phyloP scores from a whole-genome alignment of 2,888 invertebrate genomes.

The Conus canariensis region DNA sequence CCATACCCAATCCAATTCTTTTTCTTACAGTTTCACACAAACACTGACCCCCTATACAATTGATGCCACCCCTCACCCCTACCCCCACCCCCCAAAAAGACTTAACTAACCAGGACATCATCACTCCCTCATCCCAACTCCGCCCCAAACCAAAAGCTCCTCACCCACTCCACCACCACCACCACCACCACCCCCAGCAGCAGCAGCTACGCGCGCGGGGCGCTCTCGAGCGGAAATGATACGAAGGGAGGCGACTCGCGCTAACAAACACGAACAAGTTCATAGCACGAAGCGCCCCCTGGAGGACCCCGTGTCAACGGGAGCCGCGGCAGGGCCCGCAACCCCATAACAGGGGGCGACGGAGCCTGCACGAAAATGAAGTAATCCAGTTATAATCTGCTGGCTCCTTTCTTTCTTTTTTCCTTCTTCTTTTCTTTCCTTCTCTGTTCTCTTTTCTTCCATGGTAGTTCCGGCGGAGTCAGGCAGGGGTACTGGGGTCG shows the following conservation, averaged over 20 bases:
- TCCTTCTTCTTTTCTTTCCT: no score
- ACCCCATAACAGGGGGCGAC: constrained; percentile 41
- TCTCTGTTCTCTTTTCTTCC: no score
- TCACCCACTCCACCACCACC: constrained; percentile 9
- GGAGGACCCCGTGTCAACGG: constrained; percentile 20
- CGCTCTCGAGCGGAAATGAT: background rate
- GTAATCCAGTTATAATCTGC: constrained; percentile 43
- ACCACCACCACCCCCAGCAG: background rate
- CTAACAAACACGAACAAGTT: constrained; percentile 39
- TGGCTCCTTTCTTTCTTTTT: constrained; percentile 1
- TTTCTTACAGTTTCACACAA: no score
- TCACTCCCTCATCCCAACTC: background rate
- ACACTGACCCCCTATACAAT: no score
- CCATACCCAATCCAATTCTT: no score
- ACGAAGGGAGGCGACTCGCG: constrained; percentile 24
- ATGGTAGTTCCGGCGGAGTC: background rate
- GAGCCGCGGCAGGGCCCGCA: background rate
- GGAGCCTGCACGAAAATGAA: constrained; percentile 44
- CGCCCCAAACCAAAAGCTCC: background rate
- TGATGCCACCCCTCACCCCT: no score
- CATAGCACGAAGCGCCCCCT: constrained; percentile 38
- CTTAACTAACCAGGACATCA: no score
- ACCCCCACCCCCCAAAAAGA: no score
- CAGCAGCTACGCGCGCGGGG: no score
- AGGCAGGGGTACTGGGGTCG: background rate